Conservation (phyloP, 2,888 invertebrate species). For the Cordilura impudica region DNA sequence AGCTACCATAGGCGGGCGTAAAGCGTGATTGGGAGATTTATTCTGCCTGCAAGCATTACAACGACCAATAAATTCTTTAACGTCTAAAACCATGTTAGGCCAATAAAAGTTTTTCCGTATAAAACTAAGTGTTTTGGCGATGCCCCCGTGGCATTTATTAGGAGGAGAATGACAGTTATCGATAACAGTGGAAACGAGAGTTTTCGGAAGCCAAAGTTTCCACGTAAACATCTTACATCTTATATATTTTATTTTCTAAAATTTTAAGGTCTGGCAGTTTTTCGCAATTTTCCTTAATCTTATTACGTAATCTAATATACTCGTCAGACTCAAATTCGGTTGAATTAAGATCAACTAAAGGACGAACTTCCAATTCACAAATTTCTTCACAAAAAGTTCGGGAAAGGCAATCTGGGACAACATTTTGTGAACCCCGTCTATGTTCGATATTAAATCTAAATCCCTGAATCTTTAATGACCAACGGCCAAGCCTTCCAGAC, state of each 20-base stretch:
- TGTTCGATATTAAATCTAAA: no score
- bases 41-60: no score
- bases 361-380: constrained; percentile 2
- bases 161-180: no score
- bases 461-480: constrained; percentile 60
- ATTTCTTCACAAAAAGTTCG: no score
- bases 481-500: constrained; percentile 63
- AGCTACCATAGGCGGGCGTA: background rate
- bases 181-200: background rate
- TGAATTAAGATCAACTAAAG: background rate
- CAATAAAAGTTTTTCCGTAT: no score
- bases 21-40: constrained; percentile 23
- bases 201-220: background rate
- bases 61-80: no score
- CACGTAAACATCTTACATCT: background rate
- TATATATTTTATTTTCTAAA: no score
- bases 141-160: no score
- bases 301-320: background rate
- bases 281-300: background rate
- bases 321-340: background rate
- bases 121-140: no score
- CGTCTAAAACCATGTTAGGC: constrained; percentile 2
- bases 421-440: constrained; percentile 40
- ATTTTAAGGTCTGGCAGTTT: background rate
- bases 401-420: constrained; percentile 65